Evolutionary conservation across 2,113 vertebrate genomes (phyloP), one percentile per base, ranked within the genome.

Genomic region (Strix aluco): DNA sequence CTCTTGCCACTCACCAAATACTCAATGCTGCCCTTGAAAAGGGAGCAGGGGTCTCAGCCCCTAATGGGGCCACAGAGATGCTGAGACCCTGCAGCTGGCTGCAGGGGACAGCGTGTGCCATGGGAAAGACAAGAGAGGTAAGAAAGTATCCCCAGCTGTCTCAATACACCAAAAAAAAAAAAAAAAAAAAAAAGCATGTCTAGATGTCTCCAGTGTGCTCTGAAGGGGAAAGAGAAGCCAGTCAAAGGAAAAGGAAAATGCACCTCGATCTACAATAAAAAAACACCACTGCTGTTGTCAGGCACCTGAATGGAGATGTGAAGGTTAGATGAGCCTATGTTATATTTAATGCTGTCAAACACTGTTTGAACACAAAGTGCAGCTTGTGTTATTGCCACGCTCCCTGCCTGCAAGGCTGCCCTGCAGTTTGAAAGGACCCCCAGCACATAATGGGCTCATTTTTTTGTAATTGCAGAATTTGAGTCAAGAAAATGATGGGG

Each of bases 291-390:
- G 51, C 78, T 13, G 10, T 58, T 81, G 73, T 91, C 34, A 88
- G 79, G 77, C 84, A 90, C 63, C 73, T 82, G 91, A 94, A 92
- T 44, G 62, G 94, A 71, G 85, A 74, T 0, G 2, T 88, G 87
- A 86, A 79, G 72, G 81, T 63, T 90, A 87, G 93, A 89, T 85
- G 70, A 92, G 79, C 42, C 78, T 70, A 34, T 7, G 62, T 65
- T 91, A 58, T 15, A 74, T 67, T 96, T 96, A 92, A 87, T 73
- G 81, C 88, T 87, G 90, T 89, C 86, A 93, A 93, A 82, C 72
- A 69, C 32, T 77, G 85, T 86, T 86, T 86, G 86, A 94, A 92
- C 89, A 89, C 90, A 81, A 75, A 84, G 62, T 9, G 16, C 1
- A 2, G 34, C 47, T 79, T 55, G 55, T 18, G 1, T 46, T 78